These are phyloP conservation scores for Pocillopora verrucosa DNA, from an alignment of 64 coral and sea anemone genomes.

Conservation along the genomic window DNA sequence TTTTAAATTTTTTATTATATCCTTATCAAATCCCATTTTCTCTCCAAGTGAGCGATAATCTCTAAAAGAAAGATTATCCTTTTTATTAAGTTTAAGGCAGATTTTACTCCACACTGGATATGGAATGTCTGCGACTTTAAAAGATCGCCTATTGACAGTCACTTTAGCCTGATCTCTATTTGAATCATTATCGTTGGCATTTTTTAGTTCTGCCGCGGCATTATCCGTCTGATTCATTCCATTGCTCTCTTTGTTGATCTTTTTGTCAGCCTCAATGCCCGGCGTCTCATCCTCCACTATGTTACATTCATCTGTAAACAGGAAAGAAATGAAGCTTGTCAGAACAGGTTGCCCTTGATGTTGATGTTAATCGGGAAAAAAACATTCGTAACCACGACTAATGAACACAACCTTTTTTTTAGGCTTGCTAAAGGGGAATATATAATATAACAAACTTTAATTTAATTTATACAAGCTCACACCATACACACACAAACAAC, in stretches of 20 bases:
- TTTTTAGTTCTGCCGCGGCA: not conserved
- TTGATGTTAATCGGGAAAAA: no score
- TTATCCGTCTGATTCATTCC: not conserved
- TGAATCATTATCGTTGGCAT: not conserved
- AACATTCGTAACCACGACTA: no score
- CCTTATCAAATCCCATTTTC: not conserved
- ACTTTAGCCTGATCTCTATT: not conserved
- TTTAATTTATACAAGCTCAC: no score
- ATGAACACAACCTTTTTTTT: no score
- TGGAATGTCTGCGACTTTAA: not conserved
- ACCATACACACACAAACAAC: no score
- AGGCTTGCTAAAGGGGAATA: no score
- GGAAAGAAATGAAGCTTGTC: no score
- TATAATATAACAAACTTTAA: no score
- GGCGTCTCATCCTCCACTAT: no score
- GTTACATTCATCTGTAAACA: no score
- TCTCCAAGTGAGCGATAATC: constrained; percentile 30
- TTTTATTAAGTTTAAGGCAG: not conserved
- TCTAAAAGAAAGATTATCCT: not conserved
- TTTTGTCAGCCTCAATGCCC: no score
- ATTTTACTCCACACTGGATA: not conserved
- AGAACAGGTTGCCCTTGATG: no score
- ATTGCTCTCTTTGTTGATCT: not conserved
- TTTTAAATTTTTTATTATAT: not conserved
- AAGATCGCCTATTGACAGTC: not conserved